phyloP scores from a whole-genome alignment of 2,797 vertebrate species.

The Microhierax caerulescens region DNA sequence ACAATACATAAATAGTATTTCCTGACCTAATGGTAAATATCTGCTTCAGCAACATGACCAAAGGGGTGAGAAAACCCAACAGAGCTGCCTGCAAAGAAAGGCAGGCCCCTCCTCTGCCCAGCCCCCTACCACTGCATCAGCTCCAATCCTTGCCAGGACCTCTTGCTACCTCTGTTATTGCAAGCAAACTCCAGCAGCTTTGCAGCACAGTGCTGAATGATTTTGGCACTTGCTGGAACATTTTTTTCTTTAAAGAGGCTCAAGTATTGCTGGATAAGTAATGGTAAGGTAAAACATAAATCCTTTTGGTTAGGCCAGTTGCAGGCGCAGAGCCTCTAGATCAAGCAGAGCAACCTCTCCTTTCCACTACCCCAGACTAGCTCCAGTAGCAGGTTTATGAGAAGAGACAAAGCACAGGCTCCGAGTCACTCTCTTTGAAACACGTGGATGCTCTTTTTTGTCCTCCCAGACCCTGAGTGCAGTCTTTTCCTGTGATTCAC shows the following conservation, averaged over 20 bases:
- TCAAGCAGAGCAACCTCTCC: neutral
- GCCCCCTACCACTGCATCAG: neutral
- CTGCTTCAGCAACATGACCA: neutral
- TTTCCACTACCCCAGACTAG: neutral
- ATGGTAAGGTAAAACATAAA: neutral
- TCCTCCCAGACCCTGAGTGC: neutral
- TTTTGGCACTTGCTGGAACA: neutral
- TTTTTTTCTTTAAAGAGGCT: neutral
- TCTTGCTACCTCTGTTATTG: neutral
- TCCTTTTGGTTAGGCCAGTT: neutral
- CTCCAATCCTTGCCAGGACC: neutral
- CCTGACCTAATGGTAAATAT: neutral
- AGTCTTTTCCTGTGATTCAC: neutral
- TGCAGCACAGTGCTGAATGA: neutral
- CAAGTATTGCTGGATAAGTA: neutral
- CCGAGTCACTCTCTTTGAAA: neutral
- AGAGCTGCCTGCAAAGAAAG: neutral
- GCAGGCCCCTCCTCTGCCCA: neutral
- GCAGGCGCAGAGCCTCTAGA: neutral
- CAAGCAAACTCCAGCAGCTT: neutral
- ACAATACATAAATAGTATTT: neutral
- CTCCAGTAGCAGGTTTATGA: neutral
- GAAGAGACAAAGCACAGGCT: neutral
- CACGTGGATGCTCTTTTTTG: neutral
- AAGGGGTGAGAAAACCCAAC: neutral